A percentile compares a stretch with the other conserved stretches of the same genome.
Conservation (phyloP, 30 jellyfish, hydroid and myxozoan species). For the Clytia hemisphaerica region DNA sequence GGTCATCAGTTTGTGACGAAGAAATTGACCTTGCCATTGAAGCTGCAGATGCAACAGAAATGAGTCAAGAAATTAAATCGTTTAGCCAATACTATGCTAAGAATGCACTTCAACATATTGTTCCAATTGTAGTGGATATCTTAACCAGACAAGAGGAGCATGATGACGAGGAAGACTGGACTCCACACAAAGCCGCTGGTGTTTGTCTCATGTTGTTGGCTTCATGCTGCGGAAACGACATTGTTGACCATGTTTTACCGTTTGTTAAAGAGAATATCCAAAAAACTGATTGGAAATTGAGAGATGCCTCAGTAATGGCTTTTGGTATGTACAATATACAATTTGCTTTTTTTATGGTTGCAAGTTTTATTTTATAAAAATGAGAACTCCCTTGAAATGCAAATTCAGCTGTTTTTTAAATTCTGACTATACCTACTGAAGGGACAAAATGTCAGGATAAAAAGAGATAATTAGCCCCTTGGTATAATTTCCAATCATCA, state of each 20-base stretch:
- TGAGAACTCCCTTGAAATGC: too few species aligned
- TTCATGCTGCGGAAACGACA: slow-evolving; percentile 66
- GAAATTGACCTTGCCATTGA: slow-evolving; percentile 83
- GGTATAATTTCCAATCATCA: background rate
- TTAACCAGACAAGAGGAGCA: slow-evolving; percentile 83
- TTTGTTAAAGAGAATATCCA: slow-evolving; percentile 50
- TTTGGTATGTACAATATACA: slow-evolving; percentile 52
- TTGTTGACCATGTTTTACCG: slow-evolving; percentile 79
- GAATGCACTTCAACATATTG: slow-evolving; percentile 61
- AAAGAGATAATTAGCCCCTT: too few species aligned
- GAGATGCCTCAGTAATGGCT: slow-evolving; percentile 98
- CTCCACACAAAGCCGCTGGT: slow-evolving; percentile 97
- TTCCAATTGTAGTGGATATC: slow-evolving; percentile 49
- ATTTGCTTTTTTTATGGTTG: background rate
- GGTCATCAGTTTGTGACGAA: slow-evolving; percentile 97
- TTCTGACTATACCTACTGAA: too few species aligned
- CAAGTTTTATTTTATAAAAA: background rate
- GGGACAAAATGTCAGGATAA: too few species aligned
- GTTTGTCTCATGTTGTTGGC: slow-evolving; percentile 96
- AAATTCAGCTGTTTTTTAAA: too few species aligned
- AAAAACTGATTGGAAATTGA: slow-evolving; percentile 59
- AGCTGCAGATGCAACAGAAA: slow-evolving; percentile 89
- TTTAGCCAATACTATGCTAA: slow-evolving; percentile 79
- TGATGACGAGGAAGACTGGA: slow-evolving; percentile 99
- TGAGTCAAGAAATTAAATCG: slow-evolving; percentile 41